Evolutionary conservation across 64 coral and sea anemone genomes (phyloP).

Genomic region (Montipora efflorescens): DNA sequence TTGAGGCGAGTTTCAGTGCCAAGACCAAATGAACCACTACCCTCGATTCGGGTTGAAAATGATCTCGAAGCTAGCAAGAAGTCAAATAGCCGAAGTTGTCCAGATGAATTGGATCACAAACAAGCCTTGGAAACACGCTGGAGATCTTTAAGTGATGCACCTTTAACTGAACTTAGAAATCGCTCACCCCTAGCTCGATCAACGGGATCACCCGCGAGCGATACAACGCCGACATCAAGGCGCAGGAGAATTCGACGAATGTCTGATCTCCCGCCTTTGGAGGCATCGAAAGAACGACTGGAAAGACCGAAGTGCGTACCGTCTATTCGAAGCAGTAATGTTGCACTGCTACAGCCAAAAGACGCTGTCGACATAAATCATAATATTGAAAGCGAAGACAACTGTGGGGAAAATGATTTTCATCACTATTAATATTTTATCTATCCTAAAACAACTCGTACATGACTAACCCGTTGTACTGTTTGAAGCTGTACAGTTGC

Average conservation of each 20-base stretch:
- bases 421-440: not conserved
- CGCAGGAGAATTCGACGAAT: not conserved
- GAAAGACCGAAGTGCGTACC: slow-evolving; percentile 34
- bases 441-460: not conserved
- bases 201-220: not conserved
- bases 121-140: not conserved
- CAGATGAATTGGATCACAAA: not conserved
- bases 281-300: not conserved
- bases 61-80: not conserved
- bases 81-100: slow-evolving; percentile 12
- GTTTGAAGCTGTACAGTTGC: not conserved
- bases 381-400: not conserved
- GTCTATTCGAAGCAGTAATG: not conserved
- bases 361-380: not conserved
- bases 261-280: slow-evolving; percentile 25
- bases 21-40: slow-evolving; percentile 33
- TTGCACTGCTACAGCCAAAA: not conserved
- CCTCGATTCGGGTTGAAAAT: slow-evolving; percentile 5
- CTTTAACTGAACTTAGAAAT: slow-evolving; percentile 8
- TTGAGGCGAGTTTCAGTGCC: slow-evolving; percentile 24
- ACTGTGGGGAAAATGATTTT: not conserved
- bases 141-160: slow-evolving; percentile 42
- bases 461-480: not conserved
- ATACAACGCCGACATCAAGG: not conserved
- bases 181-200: not conserved